These are phyloP conservation scores for Syndactyla subalaris DNA, from an alignment of 2,797 vertebrate species.

Conservation along the genomic window DNA sequence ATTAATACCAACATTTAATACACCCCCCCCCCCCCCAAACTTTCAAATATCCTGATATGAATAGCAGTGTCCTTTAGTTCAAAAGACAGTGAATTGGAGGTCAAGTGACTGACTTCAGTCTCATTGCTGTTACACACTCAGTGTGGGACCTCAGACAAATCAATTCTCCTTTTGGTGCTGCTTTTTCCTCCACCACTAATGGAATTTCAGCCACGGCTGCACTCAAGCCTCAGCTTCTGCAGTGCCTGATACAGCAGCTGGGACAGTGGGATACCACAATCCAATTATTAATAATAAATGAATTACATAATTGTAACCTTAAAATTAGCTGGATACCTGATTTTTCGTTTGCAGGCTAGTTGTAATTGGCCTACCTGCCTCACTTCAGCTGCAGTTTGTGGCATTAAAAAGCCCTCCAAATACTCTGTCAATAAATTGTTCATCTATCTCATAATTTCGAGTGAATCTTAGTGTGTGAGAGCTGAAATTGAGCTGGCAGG, in stretches of 20 bases:
- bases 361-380: neutral
- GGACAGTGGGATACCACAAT: neutral
- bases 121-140: neutral
- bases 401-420: neutral
- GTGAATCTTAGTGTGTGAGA: neutral
- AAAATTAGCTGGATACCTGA: neutral
- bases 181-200: neutral
- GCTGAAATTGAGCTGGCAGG: neutral
- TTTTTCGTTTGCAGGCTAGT: neutral
- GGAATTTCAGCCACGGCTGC: neutral
- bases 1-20: neutral
- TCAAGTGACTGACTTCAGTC: neutral
- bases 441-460: neutral
- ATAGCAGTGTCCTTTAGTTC: neutral
- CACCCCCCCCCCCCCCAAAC: neutral
- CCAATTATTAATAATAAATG: constrained; percentile 29
- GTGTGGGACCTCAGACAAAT: neutral
- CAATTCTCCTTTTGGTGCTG: neutral
- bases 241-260: neutral
- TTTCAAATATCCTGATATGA: neutral
- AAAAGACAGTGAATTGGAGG: neutral
- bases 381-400: neutral
- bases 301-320: neutral
- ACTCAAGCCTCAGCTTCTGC: neutral
- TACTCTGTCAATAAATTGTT: neutral